Evolutionary conservation across 2,113 vertebrate genomes (phyloP), one percentile per base, ranked within the genome.

Genomic region (Hyperopisus bebe): DNA sequence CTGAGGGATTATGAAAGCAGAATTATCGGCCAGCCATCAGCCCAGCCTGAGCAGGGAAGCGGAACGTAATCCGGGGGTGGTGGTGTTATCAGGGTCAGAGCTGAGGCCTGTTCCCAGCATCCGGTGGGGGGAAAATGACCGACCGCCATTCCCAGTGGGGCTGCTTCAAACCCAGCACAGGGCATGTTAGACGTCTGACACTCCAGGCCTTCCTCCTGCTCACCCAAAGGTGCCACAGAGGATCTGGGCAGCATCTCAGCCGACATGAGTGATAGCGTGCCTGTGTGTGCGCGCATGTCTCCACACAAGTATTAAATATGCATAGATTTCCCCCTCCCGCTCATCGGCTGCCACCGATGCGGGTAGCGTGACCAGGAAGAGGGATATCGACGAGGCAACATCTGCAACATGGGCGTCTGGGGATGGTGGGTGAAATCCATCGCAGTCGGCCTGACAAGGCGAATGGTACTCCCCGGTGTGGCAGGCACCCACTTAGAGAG

Each of bases 381-480:
- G 87, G 46, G 39, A 88, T 86, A 91, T 90, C 90, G 88, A 62
- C 85, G n/a, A 24, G 90, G 58, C 53, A 91, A 91, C 90, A 92
- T 50, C 90, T 89, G 90, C 53, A 90, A 90, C 88, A 31, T 11
- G 7, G 88, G 82, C 47, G 77, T 84, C 93, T 70, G 51, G 88
- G 92, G 91, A 92, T 58, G 50, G 82, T 86, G 84, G 91, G 89
- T 90, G 90, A 90, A 82, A 88, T 91, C 89, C 88, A 88, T 89
- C 87, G 88, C 91, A 87, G 88, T 88, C 89, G 86, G 77, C 77
- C 84, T 91, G 92, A 90, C 91, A 91, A 90, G 91, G 90, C 88
- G 89, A 90, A 90, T 89, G 70, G 89, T 89, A 87, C 89, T 90
- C 53, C 77, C 77, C 80, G 86, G 88, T 74, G 51, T 35, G 1